Percentiles rank a stretch among this genome's conserved stretches.
Conservation (phyloP, 2,888 invertebrate species). For the Diaphora mendica region DNA sequence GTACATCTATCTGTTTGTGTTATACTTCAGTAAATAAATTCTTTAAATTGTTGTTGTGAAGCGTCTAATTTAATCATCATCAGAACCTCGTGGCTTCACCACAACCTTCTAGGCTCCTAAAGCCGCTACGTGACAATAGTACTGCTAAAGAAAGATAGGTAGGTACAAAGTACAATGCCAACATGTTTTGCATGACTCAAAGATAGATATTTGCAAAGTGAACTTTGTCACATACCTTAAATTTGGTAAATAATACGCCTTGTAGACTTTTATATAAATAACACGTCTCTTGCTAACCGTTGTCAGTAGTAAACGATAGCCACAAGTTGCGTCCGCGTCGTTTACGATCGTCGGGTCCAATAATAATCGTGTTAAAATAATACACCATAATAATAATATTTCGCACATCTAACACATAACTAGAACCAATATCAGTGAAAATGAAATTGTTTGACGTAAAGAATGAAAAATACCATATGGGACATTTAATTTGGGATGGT, state of each 20-base stretch:
- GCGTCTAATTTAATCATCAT: too few species aligned
- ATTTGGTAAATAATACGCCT: not conserved
- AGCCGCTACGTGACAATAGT: too few species aligned
- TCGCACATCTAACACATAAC: too few species aligned
- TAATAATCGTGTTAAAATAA: not conserved
- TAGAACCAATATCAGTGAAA: constrained; percentile 17
- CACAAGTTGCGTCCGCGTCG: not conserved
- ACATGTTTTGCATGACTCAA: too few species aligned
- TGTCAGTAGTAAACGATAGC: not conserved
- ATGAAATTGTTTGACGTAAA: constrained; percentile 39
- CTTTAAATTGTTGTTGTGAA: too few species aligned
- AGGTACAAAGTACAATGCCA: not conserved
- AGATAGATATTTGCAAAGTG: not conserved
- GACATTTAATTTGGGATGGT: constrained; percentile 57
- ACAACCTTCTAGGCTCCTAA: too few species aligned
- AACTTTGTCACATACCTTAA: not conserved
- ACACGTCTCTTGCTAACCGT: not conserved
- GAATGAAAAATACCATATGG: constrained; percentile 55
- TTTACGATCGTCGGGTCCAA: not conserved
- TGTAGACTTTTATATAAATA: not conserved
- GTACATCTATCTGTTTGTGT: too few species aligned
- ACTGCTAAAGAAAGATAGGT: not conserved
- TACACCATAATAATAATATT: not conserved
- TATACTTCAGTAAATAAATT: too few species aligned
- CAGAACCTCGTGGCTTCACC: too few species aligned